Base-by-base conservation (phyloP, 2,888 invertebrate species). In the Eristalis intricaria region DNA sequence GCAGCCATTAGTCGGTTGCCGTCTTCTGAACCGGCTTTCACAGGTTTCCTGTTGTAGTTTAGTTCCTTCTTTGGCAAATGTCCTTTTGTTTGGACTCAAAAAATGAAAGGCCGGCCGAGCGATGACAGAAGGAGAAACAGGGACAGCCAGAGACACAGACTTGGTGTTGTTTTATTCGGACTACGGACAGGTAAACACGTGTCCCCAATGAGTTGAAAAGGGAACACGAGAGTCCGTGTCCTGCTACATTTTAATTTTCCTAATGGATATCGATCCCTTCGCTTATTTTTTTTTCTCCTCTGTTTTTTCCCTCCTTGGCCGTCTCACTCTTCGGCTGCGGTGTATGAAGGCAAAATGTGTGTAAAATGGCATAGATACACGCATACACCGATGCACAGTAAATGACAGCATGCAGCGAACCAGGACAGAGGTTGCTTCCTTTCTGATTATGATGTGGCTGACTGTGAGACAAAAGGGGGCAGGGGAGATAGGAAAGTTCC, bases 241-340 rank as follows among this genome's bases (percentile, higher is more conserved):
- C 92, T 91, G 92, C 92, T 92, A 91, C 92, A 92, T 92, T 93
- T 93, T 93, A 93, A 93, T 93, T 93, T 93, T 93, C 93, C 92
- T 93, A 93, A 93, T 93, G 93, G 93, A 93, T 93, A 93, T 93
- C 93, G 93, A 93, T 93, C 92, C 92, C 90, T 89, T 82, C 76
- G 79, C 8, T 19, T 50, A 19, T 84, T 80, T 26, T 70, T 71
- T 50, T 50, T 76, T 82, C 84, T 38, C 13, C 74, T 80, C 29
- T 66, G 43, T 64, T 75, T 66, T n/a, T 50, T 4, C 10, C 19
- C 11, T 40, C 29, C 73, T 65, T 69, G 22, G 10, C 15, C 60
- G 60, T 60, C 26, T 60, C 60, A 50, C 50, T 50, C 50, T 50
- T 50, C 50, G 50, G 50, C 43, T 43, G 15, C n/a, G n/a, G 50